phyloP scores from a whole-genome alignment of 1,140 invertebrate species.

The Sinonovacula constricta region DNA sequence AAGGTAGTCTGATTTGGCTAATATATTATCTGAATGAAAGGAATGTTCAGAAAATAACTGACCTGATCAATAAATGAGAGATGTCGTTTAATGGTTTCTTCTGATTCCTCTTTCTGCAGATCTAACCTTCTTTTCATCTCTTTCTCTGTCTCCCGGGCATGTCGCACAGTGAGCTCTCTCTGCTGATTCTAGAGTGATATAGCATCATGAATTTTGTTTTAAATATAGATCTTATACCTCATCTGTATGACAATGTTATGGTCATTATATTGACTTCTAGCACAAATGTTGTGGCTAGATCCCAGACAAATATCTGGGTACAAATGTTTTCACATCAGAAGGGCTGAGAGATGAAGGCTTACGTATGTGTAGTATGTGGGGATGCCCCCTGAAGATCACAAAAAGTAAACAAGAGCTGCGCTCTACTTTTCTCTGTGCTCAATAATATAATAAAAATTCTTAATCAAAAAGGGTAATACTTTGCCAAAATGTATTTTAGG shows the following conservation, averaged over 20 bases:
- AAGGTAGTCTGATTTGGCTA: too few relatives aligned
- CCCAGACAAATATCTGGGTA: too few relatives aligned
- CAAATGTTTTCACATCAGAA: too few relatives aligned
- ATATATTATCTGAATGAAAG: not conserved
- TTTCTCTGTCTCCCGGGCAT: slow-evolving; percentile 78
- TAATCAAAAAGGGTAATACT: too few relatives aligned
- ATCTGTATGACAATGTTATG: too few relatives aligned
- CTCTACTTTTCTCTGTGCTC: too few relatives aligned
- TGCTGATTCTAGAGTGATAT: slow-evolving; percentile 76
- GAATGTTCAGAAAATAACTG: not conserved
- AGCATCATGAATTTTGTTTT: not conserved
- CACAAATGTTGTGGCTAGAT: too few relatives aligned
- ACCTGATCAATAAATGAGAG: slow-evolving; percentile 79
- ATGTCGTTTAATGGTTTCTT: slow-evolving; percentile 78
- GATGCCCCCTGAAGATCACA: not conserved
- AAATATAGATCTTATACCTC: not conserved
- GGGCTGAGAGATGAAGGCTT: too few relatives aligned
- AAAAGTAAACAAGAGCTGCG: not conserved
- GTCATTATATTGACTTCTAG: too few relatives aligned
- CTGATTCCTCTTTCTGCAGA: slow-evolving; percentile 78
- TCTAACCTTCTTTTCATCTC: slow-evolving; percentile 77
- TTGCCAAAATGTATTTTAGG: too few relatives aligned
- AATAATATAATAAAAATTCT: too few relatives aligned
- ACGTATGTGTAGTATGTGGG: not conserved
- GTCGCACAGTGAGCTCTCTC: slow-evolving; percentile 77